phyloP scores from a whole-genome alignment of 2,113 vertebrate species.

The Labeo catla region DNA sequence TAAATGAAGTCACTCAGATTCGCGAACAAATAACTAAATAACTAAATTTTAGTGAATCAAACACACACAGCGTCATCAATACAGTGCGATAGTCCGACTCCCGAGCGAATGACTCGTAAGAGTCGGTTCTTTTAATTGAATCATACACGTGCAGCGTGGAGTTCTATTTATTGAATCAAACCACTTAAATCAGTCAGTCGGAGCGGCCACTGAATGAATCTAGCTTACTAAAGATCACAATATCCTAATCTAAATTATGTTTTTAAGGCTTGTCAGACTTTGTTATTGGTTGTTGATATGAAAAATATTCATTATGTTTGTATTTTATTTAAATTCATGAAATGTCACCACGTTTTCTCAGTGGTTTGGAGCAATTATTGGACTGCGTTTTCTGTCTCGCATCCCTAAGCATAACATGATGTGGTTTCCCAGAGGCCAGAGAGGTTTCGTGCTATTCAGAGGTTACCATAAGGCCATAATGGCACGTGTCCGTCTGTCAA shows the following conservation, averaged over 20 bases:
- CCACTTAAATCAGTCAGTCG: not conserved
- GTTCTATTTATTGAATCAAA: not conserved
- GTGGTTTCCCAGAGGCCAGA: not conserved
- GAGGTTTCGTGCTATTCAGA: not conserved
- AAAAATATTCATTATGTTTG: not conserved
- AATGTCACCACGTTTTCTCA: not conserved
- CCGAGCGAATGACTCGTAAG: not conserved
- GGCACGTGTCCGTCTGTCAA: conserved; percentile 57
- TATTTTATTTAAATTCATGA: not conserved
- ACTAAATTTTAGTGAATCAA: not conserved
- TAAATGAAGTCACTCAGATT: not conserved
- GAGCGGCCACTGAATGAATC: not conserved
- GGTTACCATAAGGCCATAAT: not conserved
- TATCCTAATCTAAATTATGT: not conserved
- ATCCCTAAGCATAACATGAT: not conserved
- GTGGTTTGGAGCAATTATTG: not conserved
- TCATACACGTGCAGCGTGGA: not conserved
- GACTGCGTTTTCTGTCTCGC: not conserved
- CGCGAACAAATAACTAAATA: not conserved
- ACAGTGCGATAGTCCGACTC: not conserved
- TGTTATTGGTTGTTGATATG: not conserved
- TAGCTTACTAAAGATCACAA: not conserved
- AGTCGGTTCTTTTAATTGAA: not conserved
- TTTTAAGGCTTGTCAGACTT: not conserved
- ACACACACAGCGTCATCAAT: not conserved